Evolutionary conservation across 2,888 invertebrate genomes (phyloP).

Genomic region (Drosophila vallismaia): DNA sequence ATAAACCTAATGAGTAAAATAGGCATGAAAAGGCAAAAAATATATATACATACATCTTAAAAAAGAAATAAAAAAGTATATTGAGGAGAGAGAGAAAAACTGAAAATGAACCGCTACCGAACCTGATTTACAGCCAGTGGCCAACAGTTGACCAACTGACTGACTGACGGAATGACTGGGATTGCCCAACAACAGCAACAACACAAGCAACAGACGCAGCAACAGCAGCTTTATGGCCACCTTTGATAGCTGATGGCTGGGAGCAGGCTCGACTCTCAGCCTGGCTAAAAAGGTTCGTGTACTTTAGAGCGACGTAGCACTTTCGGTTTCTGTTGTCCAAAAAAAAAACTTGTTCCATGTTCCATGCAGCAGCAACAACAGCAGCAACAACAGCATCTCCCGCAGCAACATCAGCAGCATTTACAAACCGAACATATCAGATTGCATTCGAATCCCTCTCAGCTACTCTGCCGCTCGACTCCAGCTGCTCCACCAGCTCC

Average conservation of each 20-base stretch:
- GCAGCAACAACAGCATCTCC: constrained; percentile 28
- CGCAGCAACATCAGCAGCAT: constrained; percentile 27
- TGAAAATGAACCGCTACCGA: constrained; percentile 43
- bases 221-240: constrained; percentile 48
- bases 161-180: constrained; percentile 48
- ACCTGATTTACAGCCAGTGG: constrained; percentile 53
- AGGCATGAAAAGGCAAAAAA: constrained; percentile 60
- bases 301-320: constrained; percentile 40
- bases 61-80: background rate
- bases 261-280: constrained; percentile 34
- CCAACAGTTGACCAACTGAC: constrained; percentile 30
- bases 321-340: constrained; percentile 57
- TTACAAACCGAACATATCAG: constrained; percentile 63
- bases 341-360: constrained; percentile 66
- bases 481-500: background rate
- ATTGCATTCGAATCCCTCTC: constrained; percentile 67
- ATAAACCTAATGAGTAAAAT: constrained; percentile 64
- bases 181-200: constrained; percentile 58
- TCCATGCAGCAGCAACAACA: constrained; percentile 47
- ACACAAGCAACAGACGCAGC: constrained; percentile 15
- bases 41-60: background rate
- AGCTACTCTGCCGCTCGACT: constrained; percentile 4
- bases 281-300: constrained; percentile 67
- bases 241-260: constrained; percentile 64
- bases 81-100: constrained; percentile 12